phyloP scores from a whole-genome alignment of 1,140 invertebrate genomes.

The Leptopilina boulardi region DNA sequence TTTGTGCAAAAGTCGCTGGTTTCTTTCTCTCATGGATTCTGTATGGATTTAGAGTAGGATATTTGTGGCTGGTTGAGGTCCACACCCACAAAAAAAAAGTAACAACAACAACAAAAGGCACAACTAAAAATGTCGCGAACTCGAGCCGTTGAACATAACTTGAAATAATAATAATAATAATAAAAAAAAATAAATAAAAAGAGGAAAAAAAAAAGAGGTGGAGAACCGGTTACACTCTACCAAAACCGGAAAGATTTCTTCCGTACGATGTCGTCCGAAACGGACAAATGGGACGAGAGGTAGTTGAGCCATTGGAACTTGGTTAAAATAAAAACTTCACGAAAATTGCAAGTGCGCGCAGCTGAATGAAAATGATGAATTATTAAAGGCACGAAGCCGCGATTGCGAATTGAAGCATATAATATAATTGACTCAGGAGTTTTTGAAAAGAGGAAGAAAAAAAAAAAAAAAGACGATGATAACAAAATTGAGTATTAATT shows the following conservation, averaged over 20 bases:
- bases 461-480: neutral
- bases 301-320: constrained; percentile 61
- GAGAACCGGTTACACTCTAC: constrained; percentile 69
- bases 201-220: constrained; percentile 43
- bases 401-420: constrained; percentile 11
- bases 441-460: neutral
- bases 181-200: constrained; percentile 55
- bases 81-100: constrained; percentile 24
- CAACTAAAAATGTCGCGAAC: constrained; percentile 34
- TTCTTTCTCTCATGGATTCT: neutral
- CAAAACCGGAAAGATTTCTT: constrained; percentile 74
- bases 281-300: constrained; percentile 70
- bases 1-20: neutral
- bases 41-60: constrained; percentile 11
- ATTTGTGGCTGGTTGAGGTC: constrained; percentile 3
- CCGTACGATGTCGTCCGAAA: constrained; percentile 68
- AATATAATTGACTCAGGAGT: neutral
- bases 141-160: constrained; percentile 29
- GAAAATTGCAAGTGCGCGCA: constrained; percentile 58
- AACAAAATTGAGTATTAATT: constrained; percentile 1
- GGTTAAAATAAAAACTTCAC: constrained; percentile 62
- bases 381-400: constrained; percentile 13
- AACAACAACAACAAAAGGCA: constrained; percentile 30
- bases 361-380: constrained; percentile 31
- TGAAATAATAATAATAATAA: constrained; percentile 53